A percentile compares a stretch with the other conserved stretches of the same genome.
These are phyloP conservation scores for Ectropis crepuscularia DNA, from an alignment of 2,888 invertebrate genomes.

Conservation along the genomic window DNA sequence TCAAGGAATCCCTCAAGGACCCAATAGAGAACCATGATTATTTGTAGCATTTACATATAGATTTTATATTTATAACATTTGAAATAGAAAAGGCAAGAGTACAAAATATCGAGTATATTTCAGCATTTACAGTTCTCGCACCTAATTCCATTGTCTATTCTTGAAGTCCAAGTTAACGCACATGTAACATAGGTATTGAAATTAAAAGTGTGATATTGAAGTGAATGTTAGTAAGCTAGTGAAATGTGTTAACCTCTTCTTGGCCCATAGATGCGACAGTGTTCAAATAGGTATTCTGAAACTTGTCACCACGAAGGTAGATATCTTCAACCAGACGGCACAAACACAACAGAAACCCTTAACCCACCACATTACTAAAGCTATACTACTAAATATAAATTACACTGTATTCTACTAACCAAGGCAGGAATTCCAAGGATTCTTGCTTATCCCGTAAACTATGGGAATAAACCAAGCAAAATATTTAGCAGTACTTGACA, in stretches of 20 bases:
- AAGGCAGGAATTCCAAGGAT: constrained; percentile 91
- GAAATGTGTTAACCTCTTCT: constrained; percentile 54
- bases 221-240: constrained; percentile 79
- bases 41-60: not conserved
- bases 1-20: constrained; percentile 39
- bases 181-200: constrained; percentile 52
- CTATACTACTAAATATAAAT: constrained; percentile 63
- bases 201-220: constrained; percentile 61
- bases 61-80: not conserved
- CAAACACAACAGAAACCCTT: constrained; percentile 49
- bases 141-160: constrained; percentile 82
- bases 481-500: constrained; percentile 64
- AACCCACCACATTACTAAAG: constrained; percentile 45
- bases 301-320: constrained; percentile 23
- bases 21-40: constrained; percentile 28
- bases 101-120: constrained; percentile 52
- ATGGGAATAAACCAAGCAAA: constrained; percentile 82
- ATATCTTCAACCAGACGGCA: constrained; percentile 34
- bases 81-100: constrained; percentile 58
- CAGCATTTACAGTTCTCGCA: constrained; percentile 81
- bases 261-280: constrained; percentile 45
- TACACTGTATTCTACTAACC: constrained; percentile 88
- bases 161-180: constrained; percentile 81
- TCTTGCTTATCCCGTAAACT: constrained; percentile 93
- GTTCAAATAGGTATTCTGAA: constrained; percentile 46